Percentiles rank a stretch among this genome's conserved stretches.
Evolutionary conservation across 2,797 vertebrate genomes (phyloP).

Genomic region (Sebastes kiyomatsui): DNA sequence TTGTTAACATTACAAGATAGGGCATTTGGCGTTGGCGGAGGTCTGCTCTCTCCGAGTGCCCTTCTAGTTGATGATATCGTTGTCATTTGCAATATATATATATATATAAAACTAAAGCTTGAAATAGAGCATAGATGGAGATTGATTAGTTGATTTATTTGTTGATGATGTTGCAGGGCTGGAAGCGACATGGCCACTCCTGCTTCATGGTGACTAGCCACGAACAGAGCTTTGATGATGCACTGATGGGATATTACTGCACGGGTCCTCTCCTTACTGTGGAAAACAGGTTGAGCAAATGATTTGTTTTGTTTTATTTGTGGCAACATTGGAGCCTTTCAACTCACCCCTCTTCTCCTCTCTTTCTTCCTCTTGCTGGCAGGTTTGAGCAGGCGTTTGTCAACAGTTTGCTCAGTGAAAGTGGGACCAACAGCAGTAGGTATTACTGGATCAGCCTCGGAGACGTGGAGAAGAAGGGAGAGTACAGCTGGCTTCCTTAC

Average conservation of each 20-base stretch:
- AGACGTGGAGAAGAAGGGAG: slow-evolving; percentile 82
- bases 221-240: slow-evolving; percentile 87
- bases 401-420: slow-evolving; percentile 87
- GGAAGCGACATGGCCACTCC: slow-evolving; percentile 89
- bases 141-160: not conserved
- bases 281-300: slow-evolving; percentile 85
- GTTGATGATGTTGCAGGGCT: slow-evolving; percentile 81
- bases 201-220: slow-evolving; percentile 90
- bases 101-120: not conserved
- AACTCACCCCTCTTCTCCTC: not conserved
- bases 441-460: slow-evolving; percentile 91
- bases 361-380: slow-evolving; percentile 3
- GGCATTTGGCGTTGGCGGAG: no score
- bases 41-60: no score
- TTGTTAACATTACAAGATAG: no score
- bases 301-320: not conserved
- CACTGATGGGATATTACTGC: slow-evolving; percentile 90
- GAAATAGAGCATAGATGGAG: not conserved
- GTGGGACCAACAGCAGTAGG: slow-evolving; percentile 72
- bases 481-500: slow-evolving; percentile 86
- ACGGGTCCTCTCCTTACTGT: slow-evolving; percentile 88
- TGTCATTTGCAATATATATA: not conserved
- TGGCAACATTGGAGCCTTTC: not conserved
- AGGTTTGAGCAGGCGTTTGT: slow-evolving; percentile 97
- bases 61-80: not conserved